Evolutionary conservation across 2,113 vertebrate species (phyloP).

Genomic region (Rallus limicola): DNA sequence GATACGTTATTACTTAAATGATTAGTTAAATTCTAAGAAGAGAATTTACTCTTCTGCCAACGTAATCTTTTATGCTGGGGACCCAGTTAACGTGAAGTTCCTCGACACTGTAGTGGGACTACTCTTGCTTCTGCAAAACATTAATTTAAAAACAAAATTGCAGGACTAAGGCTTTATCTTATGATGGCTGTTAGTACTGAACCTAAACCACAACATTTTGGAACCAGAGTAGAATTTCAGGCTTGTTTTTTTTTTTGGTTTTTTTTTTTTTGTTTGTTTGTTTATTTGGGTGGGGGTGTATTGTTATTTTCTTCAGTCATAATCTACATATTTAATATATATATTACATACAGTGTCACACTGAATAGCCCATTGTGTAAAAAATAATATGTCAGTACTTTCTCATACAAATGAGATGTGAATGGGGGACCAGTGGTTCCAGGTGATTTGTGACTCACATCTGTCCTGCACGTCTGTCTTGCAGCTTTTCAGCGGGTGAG

Average conservation of each 20-base stretch:
- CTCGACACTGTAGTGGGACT: background rate
- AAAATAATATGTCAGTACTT: background rate
- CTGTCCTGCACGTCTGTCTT: background rate
- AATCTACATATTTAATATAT: background rate
- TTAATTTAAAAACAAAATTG: background rate
- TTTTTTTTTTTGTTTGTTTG: background rate
- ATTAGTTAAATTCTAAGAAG: background rate
- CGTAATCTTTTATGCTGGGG: background rate
- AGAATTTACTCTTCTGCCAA: background rate
- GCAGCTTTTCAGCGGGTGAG: background rate
- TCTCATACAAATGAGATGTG: background rate
- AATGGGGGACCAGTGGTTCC: background rate
- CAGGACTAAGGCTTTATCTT: background rate
- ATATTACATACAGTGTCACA: background rate
- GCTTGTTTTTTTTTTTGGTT: background rate
- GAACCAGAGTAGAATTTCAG: background rate
- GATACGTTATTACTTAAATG: background rate
- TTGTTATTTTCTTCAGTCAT: background rate
- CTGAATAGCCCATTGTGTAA: background rate
- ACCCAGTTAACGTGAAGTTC: background rate
- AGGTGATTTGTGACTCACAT: background rate
- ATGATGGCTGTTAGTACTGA: background rate
- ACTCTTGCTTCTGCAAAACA: background rate
- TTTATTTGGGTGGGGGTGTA: background rate
- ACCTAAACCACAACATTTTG: background rate